Evolutionary conservation across 2,113 vertebrate species (phyloP).

Genomic region (Oryzias javanicus): DNA sequence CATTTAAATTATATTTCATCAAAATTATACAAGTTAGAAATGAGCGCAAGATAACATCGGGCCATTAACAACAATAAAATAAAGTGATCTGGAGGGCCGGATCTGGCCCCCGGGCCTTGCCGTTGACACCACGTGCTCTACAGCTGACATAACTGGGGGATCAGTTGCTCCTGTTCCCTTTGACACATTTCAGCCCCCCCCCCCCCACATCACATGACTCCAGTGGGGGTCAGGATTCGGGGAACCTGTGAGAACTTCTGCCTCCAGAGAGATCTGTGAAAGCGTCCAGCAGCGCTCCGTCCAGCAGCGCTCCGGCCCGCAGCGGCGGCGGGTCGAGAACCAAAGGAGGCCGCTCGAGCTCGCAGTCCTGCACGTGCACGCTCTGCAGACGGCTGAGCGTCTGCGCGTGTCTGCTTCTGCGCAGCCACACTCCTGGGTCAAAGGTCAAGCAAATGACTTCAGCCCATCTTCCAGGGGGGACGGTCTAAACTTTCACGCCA

Average conservation of each 20-base stretch:
- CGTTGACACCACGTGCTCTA: not conserved
- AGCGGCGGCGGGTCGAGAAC: no score
- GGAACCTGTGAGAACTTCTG: conserved; percentile 46
- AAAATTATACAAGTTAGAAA: no score
- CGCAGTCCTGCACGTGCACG: not conserved
- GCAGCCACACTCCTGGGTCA: conserved; percentile 63
- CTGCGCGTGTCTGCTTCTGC: conserved; percentile 44
- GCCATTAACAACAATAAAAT: no score
- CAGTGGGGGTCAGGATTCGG: no score
- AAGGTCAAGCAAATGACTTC: conserved; percentile 68
- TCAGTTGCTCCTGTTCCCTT: conserved; percentile 60
- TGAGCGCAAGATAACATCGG: no score
- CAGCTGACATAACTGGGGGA: conserved; percentile 62
- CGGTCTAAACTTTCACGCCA: conserved; percentile 71
- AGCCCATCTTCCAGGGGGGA: conserved; percentile 59
- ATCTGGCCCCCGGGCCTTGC: no score
- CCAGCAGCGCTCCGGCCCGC: no score
- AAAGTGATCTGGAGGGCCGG: no score
- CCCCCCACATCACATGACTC: conserved; percentile 61
- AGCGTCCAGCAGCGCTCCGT: no score
- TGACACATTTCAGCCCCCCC: conserved; percentile 58
- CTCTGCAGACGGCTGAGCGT: not conserved
- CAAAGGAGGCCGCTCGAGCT: no score
- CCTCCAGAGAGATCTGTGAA: no score
- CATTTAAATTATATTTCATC: no score